Evolutionary conservation across 2,113 vertebrate species (phyloP).

Genomic region (Donacobius atricapilla): DNA sequence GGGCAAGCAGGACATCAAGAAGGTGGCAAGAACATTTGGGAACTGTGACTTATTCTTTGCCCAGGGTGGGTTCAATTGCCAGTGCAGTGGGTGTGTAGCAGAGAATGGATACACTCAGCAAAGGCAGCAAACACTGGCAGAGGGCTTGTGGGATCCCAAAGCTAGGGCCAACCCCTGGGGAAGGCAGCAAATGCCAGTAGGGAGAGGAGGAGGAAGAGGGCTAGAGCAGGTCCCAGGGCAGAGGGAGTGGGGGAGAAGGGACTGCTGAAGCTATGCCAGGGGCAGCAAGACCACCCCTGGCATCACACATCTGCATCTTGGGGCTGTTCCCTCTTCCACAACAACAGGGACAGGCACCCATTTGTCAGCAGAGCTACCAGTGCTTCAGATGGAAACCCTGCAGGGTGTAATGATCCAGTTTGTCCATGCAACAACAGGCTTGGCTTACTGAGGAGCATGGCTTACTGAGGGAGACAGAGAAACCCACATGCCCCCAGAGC

Average conservation of each 20-base stretch:
- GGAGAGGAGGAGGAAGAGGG: background rate
- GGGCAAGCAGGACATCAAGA: background rate
- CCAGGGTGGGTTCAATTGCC: background rate
- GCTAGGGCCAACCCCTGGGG: background rate
- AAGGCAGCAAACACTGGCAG: background rate
- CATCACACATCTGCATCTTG: background rate
- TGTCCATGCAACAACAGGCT: fast-evolving
- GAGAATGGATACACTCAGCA: background rate
- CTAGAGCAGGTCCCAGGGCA: background rate
- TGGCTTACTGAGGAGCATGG: fast-evolving
- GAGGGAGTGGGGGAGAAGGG: background rate
- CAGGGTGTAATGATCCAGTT: background rate
- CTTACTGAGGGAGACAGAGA: background rate
- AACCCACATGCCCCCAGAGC: background rate
- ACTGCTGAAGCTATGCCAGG: background rate
- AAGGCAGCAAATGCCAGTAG: background rate
- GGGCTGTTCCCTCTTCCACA: background rate
- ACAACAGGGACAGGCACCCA: background rate
- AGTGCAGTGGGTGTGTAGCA: fast-evolving
- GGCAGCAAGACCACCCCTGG: background rate
- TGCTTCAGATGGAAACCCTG: background rate
- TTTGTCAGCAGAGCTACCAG: background rate
- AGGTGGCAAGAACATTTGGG: background rate
- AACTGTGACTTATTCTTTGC: background rate
- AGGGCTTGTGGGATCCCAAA: background rate